Conservation (phyloP, 2,797 vertebrate genomes). For the Lacerta agilis region DNA sequence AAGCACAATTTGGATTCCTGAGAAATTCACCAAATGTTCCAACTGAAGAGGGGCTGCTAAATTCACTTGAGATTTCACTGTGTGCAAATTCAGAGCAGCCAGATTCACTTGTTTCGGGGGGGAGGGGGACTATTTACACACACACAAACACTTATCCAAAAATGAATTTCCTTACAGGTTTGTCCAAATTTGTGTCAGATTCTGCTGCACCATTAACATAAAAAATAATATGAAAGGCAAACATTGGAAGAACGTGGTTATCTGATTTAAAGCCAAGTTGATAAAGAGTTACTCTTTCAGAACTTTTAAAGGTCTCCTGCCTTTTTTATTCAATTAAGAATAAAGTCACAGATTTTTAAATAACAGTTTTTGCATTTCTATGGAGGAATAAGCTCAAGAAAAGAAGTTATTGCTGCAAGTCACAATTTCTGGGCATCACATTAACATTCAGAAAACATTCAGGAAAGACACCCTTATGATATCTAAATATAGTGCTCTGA, state of each 20-base stretch:
- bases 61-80: neutral
- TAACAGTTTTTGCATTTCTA: neutral
- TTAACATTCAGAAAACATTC: constrained; percentile 44
- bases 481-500: constrained; percentile 50
- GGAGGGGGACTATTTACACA: no score
- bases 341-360: constrained; percentile 13
- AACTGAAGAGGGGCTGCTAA: neutral
- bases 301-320: neutral
- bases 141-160: no score
- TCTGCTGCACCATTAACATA: neutral
- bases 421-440: constrained; percentile 44
- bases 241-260: neutral
- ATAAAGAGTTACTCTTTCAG: constrained; percentile 6
- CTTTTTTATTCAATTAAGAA: constrained; percentile 12
- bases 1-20: neutral
- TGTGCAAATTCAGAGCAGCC: neutral
- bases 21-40: neutral
- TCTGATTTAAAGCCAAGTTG: accelerated
- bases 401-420: constrained; percentile 47
- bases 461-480: constrained; percentile 40
- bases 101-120: neutral
- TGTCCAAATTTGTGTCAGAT: neutral
- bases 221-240: neutral
- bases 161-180: neutral
- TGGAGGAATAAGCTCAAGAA: constrained; percentile 34